Evolutionary conservation across 2,888 invertebrate genomes (phyloP).

Genomic region (Cryptus armator): DNA sequence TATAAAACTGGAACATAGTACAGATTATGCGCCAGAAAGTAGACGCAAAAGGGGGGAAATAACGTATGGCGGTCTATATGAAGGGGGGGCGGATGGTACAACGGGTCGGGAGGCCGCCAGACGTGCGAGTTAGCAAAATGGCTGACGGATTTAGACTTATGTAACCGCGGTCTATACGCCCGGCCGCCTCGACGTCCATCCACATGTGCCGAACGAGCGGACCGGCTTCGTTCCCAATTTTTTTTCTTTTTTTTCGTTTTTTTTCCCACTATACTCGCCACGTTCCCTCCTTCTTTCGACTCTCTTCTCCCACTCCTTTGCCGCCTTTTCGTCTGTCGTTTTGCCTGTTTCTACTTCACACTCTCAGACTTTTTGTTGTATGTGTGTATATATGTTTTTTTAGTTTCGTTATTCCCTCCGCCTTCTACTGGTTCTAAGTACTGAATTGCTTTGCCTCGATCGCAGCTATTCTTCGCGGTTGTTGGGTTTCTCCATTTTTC

Average conservation of each 20-base stretch:
- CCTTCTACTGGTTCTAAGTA: background rate
- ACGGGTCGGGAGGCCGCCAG: conserved; percentile 70
- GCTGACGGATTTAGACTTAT: conserved; percentile 83
- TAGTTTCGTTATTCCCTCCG: background rate
- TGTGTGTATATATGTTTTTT: background rate
- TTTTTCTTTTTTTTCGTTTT: conserved; percentile 26
- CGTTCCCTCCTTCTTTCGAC: conserved; percentile 38
- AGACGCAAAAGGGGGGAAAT: conserved; percentile 59
- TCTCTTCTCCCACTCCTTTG: conserved; percentile 37
- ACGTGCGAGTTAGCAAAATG: conserved; percentile 81
- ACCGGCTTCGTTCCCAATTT: conserved; percentile 58
- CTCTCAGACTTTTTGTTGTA: background rate
- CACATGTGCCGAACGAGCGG: conserved; percentile 75
- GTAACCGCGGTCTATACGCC: conserved; percentile 73
- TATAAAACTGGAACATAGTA: conserved; percentile 58
- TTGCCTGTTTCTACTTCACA: conserved; percentile 36
- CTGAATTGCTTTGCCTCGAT: background rate
- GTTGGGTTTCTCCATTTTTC: conserved; percentile 5
- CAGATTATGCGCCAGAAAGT: conserved; percentile 27
- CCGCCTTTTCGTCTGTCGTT: conserved; percentile 42
- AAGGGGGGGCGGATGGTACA: conserved; percentile 40
- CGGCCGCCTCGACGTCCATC: conserved; percentile 34
- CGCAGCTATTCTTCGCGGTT: background rate
- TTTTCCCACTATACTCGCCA: conserved; percentile 1
- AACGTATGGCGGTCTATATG: background rate